These are phyloP conservation scores for Monodelphis domestica DNA, from an alignment of 2,797 vertebrate species.

Conservation along the genomic window DNA sequence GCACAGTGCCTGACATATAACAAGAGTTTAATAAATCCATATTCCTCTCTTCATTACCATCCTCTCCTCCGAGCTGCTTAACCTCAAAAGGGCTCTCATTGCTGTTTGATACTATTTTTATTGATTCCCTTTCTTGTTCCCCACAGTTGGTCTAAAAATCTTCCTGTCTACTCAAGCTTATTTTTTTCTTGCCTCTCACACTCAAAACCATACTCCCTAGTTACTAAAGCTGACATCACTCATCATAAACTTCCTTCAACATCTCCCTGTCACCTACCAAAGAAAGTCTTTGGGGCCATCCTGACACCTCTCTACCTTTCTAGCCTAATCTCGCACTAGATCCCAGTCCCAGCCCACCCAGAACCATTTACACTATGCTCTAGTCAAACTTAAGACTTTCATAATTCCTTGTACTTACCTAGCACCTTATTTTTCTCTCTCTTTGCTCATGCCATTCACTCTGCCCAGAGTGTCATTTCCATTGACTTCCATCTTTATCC, in stretches of 20 bases:
- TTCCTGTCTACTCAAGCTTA: background rate
- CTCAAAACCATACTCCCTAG: background rate
- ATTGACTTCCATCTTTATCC: background rate
- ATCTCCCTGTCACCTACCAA: background rate
- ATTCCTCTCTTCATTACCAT: background rate
- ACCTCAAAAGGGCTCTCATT: background rate
- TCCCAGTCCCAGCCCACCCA: background rate
- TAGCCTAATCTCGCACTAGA: background rate
- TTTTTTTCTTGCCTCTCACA: too few relatives aligned
- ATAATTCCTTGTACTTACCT: background rate
- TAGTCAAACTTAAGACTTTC: background rate
- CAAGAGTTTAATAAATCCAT: background rate
- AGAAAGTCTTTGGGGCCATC: background rate
- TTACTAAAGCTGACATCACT: background rate
- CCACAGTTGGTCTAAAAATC: background rate
- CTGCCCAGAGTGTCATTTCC: background rate
- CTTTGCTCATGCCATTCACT: background rate
- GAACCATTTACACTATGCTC: background rate
- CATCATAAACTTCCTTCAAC: background rate
- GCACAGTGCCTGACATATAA: background rate
- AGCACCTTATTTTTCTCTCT: background rate
- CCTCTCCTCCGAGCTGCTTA: background rate
- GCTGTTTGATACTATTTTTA: background rate
- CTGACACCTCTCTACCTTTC: background rate
- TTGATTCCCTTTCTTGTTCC: background rate